Evolutionary conservation across 1,140 invertebrate genomes (phyloP).

Genomic region (Cydia pomonella): DNA sequence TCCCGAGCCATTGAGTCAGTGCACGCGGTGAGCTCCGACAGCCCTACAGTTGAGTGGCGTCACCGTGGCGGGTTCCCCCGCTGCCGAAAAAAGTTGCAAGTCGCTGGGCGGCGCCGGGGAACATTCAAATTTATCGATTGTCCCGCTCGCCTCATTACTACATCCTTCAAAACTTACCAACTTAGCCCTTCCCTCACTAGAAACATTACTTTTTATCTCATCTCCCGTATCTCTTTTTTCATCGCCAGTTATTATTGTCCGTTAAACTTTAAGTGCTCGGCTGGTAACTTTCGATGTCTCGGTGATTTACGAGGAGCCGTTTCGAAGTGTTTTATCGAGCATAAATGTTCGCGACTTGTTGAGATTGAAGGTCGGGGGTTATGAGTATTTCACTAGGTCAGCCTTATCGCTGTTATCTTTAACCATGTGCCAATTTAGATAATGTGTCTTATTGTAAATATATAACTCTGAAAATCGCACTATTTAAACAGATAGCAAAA

Average conservation of each 20-base stretch:
- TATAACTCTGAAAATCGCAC: neutral
- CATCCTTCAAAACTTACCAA: slow-evolving; percentile 76
- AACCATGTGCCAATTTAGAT: slow-evolving; percentile 20
- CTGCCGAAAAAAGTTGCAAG: slow-evolving; percentile 79
- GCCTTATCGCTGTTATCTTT: slow-evolving; percentile 33
- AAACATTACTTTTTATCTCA: slow-evolving; percentile 75
- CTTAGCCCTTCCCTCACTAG: slow-evolving; percentile 71
- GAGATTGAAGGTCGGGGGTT: slow-evolving; percentile 73
- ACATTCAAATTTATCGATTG: slow-evolving; percentile 81
- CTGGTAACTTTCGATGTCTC: slow-evolving; percentile 78
- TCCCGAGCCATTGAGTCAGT: neutral
- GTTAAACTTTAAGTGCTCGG: slow-evolving; percentile 79
- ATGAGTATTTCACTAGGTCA: slow-evolving; percentile 62
- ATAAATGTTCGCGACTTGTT: slow-evolving; percentile 78
- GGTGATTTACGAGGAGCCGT: slow-evolving; percentile 75
- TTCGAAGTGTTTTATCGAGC: slow-evolving; percentile 79
- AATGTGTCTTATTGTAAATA: slow-evolving; percentile 4
- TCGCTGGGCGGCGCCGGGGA: slow-evolving; percentile 71
- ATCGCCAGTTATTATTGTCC: slow-evolving; percentile 77
- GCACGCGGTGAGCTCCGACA: slow-evolving; percentile 6
- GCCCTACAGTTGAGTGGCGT: slow-evolving; percentile 55
- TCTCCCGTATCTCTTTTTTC: slow-evolving; percentile 67
- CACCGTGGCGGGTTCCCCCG: slow-evolving; percentile 67
- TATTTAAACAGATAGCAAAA: neutral
- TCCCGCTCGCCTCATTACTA: slow-evolving; percentile 71